Percentiles rank a stretch among this genome's conserved stretches.
Conservation (phyloP, 2,888 invertebrate genomes). For the Emmelina monodactyla region DNA sequence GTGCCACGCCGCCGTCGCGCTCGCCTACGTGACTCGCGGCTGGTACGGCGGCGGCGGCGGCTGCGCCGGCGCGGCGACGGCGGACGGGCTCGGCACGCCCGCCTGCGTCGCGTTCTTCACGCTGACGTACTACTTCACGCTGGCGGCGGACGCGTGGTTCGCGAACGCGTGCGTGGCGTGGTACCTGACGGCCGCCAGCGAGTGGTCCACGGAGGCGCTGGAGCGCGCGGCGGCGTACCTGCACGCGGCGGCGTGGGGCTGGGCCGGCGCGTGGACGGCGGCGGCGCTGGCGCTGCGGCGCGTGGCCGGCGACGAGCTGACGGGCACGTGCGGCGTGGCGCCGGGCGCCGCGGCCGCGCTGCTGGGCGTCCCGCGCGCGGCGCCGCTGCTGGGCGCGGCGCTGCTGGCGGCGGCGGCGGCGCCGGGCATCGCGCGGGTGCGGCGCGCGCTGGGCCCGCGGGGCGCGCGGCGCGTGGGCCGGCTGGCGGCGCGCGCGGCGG, state of each 20-base stretch:
- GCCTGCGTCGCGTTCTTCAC: constrained; percentile 80
- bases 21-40: constrained; percentile 76
- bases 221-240: constrained; percentile 86
- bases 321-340: constrained; percentile 82
- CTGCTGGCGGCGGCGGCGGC: constrained; percentile 77
- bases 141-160: constrained; percentile 88
- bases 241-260: constrained; percentile 88
- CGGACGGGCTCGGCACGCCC: constrained; percentile 55
- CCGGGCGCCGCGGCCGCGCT: constrained; percentile 68
- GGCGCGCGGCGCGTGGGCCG: constrained; percentile 76
- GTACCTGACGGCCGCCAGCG: constrained; percentile 89
- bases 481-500: constrained; percentile 78
- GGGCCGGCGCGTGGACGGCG: constrained; percentile 85
- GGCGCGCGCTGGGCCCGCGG: constrained; percentile 55
- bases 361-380: constrained; percentile 67
- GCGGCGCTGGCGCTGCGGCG: constrained; percentile 80
- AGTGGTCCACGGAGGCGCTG: constrained; percentile 93
- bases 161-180: constrained; percentile 87
- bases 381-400: constrained; percentile 73
- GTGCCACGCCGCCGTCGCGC: constrained; percentile 82
- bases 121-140: constrained; percentile 77
- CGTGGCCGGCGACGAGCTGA: constrained; percentile 81
- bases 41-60: constrained; percentile 56
- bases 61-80: constrained; percentile 38
- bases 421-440: constrained; percentile 77